phyloP scores from a whole-genome alignment of 1,140 invertebrate genomes.

The Sycophila sp. region DNA sequence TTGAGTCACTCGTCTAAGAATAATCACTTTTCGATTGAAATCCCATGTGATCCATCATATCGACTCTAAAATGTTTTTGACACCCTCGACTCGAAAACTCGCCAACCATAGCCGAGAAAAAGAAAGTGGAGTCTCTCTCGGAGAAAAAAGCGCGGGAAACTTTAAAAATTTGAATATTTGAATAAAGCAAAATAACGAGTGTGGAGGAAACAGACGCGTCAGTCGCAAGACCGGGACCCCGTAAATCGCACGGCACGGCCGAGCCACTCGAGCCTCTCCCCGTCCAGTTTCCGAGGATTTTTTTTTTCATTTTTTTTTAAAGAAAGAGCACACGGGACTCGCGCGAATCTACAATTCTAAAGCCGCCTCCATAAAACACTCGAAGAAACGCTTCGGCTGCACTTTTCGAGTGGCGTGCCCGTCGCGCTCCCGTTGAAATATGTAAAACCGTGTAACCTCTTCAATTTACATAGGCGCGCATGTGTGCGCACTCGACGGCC shows the following conservation, averaged over 20 bases:
- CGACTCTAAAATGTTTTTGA: constrained; percentile 60
- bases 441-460: constrained; percentile 67
- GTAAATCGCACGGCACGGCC: constrained; percentile 27
- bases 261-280: neutral
- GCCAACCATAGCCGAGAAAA: neutral
- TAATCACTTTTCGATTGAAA: constrained; percentile 68
- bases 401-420: constrained; percentile 59
- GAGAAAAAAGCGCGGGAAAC: constrained; percentile 15
- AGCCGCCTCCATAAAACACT: constrained; percentile 64
- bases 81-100: constrained; percentile 45
- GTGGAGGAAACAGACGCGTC: neutral
- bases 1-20: constrained; percentile 65
- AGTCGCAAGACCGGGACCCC: constrained; percentile 24
- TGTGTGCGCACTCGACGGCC: constrained; percentile 21
- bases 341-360: constrained; percentile 66
- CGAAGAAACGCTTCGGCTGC: constrained; percentile 63
- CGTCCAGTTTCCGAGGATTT: too few species aligned
- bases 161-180: constrained; percentile 32
- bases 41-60: constrained; percentile 53
- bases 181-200: constrained; percentile 8
- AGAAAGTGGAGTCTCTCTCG: constrained; percentile 39
- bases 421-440: constrained; percentile 56
- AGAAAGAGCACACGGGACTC: constrained; percentile 49
- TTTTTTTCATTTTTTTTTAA: neutral
- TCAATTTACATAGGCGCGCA: constrained; percentile 63